Percentiles rank a stretch among this genome's conserved stretches.
Conservation (phyloP, 2,113 vertebrate genomes). For the Microcebus ravelobensis region DNA sequence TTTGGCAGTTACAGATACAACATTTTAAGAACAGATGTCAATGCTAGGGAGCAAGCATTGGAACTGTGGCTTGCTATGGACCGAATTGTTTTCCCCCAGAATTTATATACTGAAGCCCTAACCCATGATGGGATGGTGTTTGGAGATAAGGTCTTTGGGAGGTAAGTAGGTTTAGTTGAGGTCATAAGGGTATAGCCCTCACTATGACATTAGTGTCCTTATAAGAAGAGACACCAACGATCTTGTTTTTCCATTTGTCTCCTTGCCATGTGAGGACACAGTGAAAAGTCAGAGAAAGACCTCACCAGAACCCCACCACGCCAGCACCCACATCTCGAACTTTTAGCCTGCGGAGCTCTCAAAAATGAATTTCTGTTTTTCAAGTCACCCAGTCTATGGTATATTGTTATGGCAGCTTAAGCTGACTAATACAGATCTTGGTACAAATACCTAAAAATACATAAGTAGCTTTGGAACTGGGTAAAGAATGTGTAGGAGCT, state of each 20-base stretch:
- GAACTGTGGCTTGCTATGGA: neutral
- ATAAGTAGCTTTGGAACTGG: neutral
- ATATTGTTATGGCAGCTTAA: neutral
- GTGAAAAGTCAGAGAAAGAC: neutral
- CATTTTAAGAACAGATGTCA: neutral
- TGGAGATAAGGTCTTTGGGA: neutral
- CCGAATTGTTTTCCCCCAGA: neutral
- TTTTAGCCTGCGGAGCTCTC: neutral
- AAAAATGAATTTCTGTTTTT: neutral
- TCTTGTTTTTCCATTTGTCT: neutral
- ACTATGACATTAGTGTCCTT: neutral
- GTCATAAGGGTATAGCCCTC: neutral
- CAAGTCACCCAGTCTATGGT: neutral
- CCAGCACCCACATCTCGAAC: neutral
- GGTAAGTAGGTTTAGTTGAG: neutral
- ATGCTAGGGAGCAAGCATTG: neutral
- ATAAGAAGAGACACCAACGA: neutral
- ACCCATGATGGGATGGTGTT: neutral
- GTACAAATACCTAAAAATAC: neutral
- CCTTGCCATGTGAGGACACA: neutral
- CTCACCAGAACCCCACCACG: too few relatives aligned
- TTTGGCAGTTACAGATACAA: neutral
- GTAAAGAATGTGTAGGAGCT: neutral
- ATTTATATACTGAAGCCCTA: neutral
- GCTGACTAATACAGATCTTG: neutral